These are phyloP conservation scores for Hymenopus coronatus DNA, from an alignment of 2,888 invertebrate genomes.

Conservation along the genomic window DNA sequence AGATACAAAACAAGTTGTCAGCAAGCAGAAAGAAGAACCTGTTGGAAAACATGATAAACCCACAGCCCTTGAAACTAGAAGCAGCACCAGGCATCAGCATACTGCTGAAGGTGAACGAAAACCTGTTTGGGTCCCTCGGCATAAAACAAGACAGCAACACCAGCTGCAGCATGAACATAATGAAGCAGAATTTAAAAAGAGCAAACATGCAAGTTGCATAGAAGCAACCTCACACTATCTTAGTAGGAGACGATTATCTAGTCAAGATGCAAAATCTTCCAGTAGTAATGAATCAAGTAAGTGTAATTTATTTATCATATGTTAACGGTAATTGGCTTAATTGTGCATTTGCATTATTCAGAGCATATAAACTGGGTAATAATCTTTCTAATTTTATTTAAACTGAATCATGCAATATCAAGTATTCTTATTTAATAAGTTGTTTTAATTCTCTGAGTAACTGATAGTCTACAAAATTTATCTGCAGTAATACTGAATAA, in stretches of 20 bases:
- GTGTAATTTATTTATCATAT: not conserved
- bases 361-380: too few species aligned
- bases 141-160: constrained; percentile 6
- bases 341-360: too few species aligned
- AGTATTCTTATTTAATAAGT: too few species aligned
- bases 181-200: constrained; percentile 4
- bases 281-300: not conserved
- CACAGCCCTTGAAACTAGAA: not conserved
- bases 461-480: too few species aligned
- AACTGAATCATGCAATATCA: too few species aligned
- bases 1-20: not conserved
- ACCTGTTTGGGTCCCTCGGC: not conserved
- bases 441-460: too few species aligned
- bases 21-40: not conserved
- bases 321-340: too few species aligned
- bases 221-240: not conserved
- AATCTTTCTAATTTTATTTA: too few species aligned
- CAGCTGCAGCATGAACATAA: not conserved
- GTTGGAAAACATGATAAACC: not conserved
- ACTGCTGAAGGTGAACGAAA: not conserved
- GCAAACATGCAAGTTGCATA: not conserved
- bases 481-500: too few species aligned
- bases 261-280: not conserved
- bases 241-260: constrained; percentile 13
- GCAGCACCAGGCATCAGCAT: not conserved